phyloP scores from a whole-genome alignment of 1,140 invertebrate species.

The Drosophila lacertosa region DNA sequence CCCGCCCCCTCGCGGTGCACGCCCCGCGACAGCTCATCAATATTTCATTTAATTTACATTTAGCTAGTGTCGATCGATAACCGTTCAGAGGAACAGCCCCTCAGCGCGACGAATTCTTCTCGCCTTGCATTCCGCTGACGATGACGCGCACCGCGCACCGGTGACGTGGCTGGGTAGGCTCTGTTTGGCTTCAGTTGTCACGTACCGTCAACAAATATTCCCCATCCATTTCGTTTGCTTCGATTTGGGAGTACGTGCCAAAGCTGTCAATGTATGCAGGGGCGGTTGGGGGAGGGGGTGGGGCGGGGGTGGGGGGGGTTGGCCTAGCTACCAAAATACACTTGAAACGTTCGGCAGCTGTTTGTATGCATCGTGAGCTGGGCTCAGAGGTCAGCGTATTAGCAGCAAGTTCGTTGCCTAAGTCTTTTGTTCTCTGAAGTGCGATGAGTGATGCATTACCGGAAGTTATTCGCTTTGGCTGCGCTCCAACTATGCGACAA shows the following conservation, averaged over 20 bases:
- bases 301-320: too few relatives aligned
- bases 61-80: conserved; percentile 27
- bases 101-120: conserved; percentile 69
- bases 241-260: conserved; percentile 43
- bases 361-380: conserved; percentile 11
- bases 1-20: background rate
- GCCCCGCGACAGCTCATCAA: conserved; percentile 59
- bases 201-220: conserved; percentile 49
- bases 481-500: background rate
- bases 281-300: background rate
- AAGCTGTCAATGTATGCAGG: conserved; percentile 32
- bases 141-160: conserved; percentile 53
- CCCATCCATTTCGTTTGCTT: conserved; percentile 28
- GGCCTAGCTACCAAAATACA: conserved; percentile 2
- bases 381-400: conserved; percentile 52
- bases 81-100: conserved; percentile 21
- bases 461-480: conserved; percentile 44
- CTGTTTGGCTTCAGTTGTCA: conserved; percentile 44
- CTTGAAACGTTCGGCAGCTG: background rate
- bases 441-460: conserved; percentile 41
- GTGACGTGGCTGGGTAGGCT: conserved; percentile 26
- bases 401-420: conserved; percentile 67
- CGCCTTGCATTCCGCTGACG: conserved; percentile 71
- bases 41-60: conserved; percentile 80
- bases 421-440: conserved; percentile 64